Percentiles rank a stretch among this genome's conserved stretches.
Conservation (phyloP, 2,888 invertebrate species). For the Creontiades dilutus region DNA sequence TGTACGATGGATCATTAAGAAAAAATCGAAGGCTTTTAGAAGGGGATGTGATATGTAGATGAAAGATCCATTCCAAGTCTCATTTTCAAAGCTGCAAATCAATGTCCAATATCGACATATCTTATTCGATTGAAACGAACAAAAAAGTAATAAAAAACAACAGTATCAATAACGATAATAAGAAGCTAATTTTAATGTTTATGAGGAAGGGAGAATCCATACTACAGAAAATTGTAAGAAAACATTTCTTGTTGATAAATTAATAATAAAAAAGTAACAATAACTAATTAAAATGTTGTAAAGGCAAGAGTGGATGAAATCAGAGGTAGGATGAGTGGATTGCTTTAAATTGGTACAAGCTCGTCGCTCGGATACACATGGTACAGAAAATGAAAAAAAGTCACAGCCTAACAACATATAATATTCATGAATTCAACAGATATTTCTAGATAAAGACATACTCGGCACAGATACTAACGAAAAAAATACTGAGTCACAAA, state of each 20-base stretch:
- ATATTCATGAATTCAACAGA: neutral
- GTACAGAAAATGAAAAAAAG: neutral
- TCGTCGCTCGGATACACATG: neutral
- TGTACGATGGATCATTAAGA: too few species aligned
- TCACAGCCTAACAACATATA: constrained; percentile 18
- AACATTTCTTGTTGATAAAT: too few species aligned
- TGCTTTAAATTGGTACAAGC: neutral
- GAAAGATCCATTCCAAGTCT: neutral
- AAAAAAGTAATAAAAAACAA: too few species aligned
- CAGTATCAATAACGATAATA: too few species aligned
- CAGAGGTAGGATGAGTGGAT: neutral
- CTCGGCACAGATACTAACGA: too few species aligned
- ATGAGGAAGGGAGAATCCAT: too few species aligned
- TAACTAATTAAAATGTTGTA: neutral
- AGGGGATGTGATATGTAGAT: neutral
- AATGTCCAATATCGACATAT: neutral
- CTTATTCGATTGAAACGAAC: too few species aligned
- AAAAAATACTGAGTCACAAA: too few species aligned
- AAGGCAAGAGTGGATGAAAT: too few species aligned
- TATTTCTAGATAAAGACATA: neutral
- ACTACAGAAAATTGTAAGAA: too few species aligned
- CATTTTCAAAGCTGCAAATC: neutral
- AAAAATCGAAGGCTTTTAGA: neutral
- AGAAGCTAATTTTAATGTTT: too few species aligned
- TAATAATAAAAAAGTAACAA: too few species aligned